Evolutionary conservation across 2,113 vertebrate species (phyloP).

Genomic region (Passer domesticus): DNA sequence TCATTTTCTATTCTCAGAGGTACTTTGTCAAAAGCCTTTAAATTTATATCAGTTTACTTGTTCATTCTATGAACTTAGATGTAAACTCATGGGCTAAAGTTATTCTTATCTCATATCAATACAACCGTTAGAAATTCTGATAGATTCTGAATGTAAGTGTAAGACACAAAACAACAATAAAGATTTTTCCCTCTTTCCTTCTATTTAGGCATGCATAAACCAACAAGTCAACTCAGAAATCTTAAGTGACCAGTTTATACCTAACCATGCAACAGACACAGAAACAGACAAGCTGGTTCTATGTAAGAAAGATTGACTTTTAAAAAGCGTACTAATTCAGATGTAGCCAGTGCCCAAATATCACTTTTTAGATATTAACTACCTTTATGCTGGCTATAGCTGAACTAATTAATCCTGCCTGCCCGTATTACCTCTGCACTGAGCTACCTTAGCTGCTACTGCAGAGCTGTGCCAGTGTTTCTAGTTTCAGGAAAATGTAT

Average conservation of each 20-base stretch:
- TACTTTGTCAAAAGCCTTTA: neutral
- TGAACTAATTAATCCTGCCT: neutral
- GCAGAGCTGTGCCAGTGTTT: neutral
- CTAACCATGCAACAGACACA: neutral
- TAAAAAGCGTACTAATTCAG: neutral
- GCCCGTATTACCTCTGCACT: neutral
- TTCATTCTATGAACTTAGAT: neutral
- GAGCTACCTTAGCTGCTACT: neutral
- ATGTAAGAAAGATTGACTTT: neutral
- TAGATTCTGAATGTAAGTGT: neutral
- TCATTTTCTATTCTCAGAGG: neutral
- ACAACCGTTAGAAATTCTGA: neutral
- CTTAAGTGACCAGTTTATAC: neutral
- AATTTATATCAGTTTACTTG: neutral
- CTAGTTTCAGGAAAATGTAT: neutral
- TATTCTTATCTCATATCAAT: neutral
- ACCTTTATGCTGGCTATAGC: accelerated
- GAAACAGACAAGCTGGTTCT: neutral
- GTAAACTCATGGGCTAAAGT: neutral
- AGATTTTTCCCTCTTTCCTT: neutral
- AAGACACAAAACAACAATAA: neutral
- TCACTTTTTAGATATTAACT: neutral
- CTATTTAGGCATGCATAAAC: neutral
- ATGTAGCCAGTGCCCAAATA: neutral
- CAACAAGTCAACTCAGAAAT: neutral